Evolutionary conservation across 1,140 invertebrate species (phyloP).

Genomic region (Tigriopus japonicus): DNA sequence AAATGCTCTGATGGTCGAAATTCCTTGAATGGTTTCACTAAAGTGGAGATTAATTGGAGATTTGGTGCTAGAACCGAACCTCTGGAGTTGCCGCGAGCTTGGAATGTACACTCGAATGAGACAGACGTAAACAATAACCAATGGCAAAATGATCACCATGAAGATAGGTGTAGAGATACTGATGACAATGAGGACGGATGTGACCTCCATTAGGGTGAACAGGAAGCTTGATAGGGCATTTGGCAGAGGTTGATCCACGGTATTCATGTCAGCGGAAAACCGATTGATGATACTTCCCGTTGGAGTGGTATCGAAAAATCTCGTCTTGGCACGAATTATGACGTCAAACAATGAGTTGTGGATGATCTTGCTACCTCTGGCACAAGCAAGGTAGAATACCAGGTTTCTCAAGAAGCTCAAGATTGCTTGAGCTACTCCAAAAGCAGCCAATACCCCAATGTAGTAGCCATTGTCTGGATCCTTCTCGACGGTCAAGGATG

Average conservation of each 20-base stretch:
- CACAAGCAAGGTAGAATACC: slow-evolving; percentile 24
- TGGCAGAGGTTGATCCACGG: slow-evolving; percentile 44
- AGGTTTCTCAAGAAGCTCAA: slow-evolving; percentile 21
- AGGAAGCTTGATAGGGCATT: slow-evolving; percentile 37
- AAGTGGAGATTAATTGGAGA: slow-evolving; percentile 98
- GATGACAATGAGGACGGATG: slow-evolving; percentile 25
- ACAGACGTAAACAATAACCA: slow-evolving; percentile 30
- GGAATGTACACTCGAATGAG: slow-evolving; percentile 32
- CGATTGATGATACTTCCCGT: slow-evolving; percentile 41
- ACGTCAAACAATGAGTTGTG: slow-evolving; percentile 37
- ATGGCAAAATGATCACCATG: neutral
- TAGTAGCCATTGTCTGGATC: slow-evolving; percentile 43
- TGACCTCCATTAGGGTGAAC: slow-evolving; percentile 16
- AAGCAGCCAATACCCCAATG: slow-evolving; percentile 64
- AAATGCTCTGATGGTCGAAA: slow-evolving; percentile 36
- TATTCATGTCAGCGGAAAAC: slow-evolving; percentile 43
- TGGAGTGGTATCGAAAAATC: slow-evolving; percentile 41
- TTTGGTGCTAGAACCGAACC: slow-evolving; percentile 83
- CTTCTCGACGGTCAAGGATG: slow-evolving; percentile 4
- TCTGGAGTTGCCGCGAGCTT: slow-evolving; percentile 72
- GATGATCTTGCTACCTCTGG: slow-evolving; percentile 38
- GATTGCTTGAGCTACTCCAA: slow-evolving; percentile 53
- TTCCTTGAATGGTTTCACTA: slow-evolving; percentile 53
- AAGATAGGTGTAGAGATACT: slow-evolving; percentile 20
- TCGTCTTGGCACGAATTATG: slow-evolving; percentile 33